These are phyloP conservation scores for Cladopsammia gracilis DNA, from an alignment of 64 coral and sea anemone species.

Conservation along the genomic window DNA sequence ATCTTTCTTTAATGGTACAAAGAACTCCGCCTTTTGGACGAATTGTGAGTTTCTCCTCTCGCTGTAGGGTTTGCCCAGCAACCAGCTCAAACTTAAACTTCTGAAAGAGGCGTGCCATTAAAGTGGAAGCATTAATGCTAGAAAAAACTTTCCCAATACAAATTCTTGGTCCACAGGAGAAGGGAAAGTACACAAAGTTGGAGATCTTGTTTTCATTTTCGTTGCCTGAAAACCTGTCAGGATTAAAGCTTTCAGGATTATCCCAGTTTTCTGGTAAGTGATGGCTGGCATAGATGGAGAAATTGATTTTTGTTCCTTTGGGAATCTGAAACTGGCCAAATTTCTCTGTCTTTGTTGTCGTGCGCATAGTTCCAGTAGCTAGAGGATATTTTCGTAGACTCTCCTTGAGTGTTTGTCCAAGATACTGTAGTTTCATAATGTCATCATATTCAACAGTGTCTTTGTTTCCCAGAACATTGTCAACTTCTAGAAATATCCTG, in stretches of 20 bases:
- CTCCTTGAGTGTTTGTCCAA: slow-evolving; percentile 4
- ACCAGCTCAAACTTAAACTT: slow-evolving; percentile 48
- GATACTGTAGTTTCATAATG: background rate
- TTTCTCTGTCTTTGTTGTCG: background rate
- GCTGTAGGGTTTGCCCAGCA: slow-evolving; percentile 16
- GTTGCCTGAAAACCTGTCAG: background rate
- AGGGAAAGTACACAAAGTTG: slow-evolving; percentile 35
- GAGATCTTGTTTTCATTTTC: background rate
- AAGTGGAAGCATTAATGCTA: slow-evolving; percentile 9
- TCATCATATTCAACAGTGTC: slow-evolving; percentile 24
- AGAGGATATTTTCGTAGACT: slow-evolving; percentile 9
- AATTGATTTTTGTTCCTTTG: background rate
- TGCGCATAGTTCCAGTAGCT: background rate
- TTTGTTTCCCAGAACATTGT: slow-evolving; percentile 3
- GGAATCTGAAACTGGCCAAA: slow-evolving; percentile 15
- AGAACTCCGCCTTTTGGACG: slow-evolving; percentile 56
- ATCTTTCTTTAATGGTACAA: slow-evolving; percentile 53
- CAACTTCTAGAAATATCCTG: background rate
- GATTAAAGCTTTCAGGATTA: slow-evolving; percentile 35
- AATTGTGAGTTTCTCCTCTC: slow-evolving; percentile 36
- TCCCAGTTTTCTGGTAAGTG: slow-evolving; percentile 26
- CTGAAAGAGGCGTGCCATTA: slow-evolving; percentile 62
- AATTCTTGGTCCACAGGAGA: slow-evolving; percentile 44
- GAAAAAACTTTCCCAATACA: slow-evolving; percentile 76
- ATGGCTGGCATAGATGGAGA: slow-evolving; percentile 1